phyloP scores from a whole-genome alignment of 2,888 invertebrate genomes.

The Cryptophagus acutangulus region DNA sequence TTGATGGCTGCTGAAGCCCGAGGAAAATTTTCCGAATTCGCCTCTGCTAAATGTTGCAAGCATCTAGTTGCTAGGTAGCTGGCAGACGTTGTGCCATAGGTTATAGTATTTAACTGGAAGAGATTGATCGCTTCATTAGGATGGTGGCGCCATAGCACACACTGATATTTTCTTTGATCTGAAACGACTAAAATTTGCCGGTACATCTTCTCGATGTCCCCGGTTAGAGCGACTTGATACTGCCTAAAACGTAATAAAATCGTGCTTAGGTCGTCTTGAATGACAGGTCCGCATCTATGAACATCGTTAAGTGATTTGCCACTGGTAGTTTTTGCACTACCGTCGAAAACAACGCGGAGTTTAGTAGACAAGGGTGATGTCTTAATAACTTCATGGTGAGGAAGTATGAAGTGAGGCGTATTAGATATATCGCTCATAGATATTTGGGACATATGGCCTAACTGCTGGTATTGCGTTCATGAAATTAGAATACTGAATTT shows the following conservation, averaged over 20 bases:
- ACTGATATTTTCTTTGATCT: constrained; percentile 9
- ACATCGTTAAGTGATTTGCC: constrained; percentile 21
- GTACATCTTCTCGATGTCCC: constrained; percentile 26
- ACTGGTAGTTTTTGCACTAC: constrained; percentile 14
- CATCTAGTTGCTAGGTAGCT: constrained; percentile 16
- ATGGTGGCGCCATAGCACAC: constrained; percentile 13
- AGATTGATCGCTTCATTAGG: constrained; percentile 12
- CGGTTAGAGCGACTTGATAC: constrained; percentile 14
- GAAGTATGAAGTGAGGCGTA: constrained; percentile 18
- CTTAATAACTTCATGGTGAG: constrained; percentile 24
- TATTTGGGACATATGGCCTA: constrained; percentile 20
- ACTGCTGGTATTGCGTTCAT: constrained; percentile 18
- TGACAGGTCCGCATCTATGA: constrained; percentile 14
- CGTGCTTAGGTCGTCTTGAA: constrained; percentile 19
- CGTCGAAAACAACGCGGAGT: constrained; percentile 24
- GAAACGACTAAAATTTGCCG: constrained; percentile 15
- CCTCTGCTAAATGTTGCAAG: constrained; percentile 10
- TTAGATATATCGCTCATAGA: not conserved
- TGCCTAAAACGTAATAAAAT: constrained; percentile 21
- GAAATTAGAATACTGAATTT: constrained; percentile 15
- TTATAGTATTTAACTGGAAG: constrained; percentile 24
- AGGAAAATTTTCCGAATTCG: constrained; percentile 7
- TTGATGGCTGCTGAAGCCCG: constrained; percentile 6
- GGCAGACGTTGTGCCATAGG: constrained; percentile 19
- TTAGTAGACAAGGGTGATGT: constrained; percentile 17